phyloP scores from a whole-genome alignment of 2,797 vertebrate species.

The Rhynchotus rufescens region DNA sequence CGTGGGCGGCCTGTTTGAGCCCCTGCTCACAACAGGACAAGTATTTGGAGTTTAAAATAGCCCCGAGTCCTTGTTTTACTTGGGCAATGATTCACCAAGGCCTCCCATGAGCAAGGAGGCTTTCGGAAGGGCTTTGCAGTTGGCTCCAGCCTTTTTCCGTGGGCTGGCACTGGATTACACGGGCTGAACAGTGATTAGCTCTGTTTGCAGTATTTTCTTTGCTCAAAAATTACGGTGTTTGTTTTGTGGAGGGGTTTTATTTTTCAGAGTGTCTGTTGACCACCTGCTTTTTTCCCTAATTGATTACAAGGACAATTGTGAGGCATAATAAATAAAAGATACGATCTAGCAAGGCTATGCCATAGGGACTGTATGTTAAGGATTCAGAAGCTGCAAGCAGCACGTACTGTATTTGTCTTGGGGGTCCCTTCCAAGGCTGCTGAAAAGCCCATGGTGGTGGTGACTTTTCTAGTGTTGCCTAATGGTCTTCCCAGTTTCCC shows the following conservation, averaged over 20 bases:
- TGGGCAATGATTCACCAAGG: constrained; percentile 49
- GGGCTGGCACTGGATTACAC: constrained; percentile 59
- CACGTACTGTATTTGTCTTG: not conserved
- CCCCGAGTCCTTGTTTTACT: constrained; percentile 34
- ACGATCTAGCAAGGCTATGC: constrained; percentile 5
- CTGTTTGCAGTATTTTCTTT: constrained; percentile 59
- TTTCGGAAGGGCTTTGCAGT: constrained; percentile 65
- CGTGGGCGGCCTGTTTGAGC: constrained; percentile 64
- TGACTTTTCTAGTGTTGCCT: not conserved
- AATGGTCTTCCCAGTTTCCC: not conserved
- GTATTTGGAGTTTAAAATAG: constrained; percentile 37
- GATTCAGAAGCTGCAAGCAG: constrained; percentile 64
- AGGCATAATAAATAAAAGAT: constrained; percentile 73
- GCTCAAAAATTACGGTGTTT: constrained; percentile 19
- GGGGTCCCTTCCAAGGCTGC: constrained; percentile 19
- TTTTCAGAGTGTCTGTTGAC: constrained; percentile 57
- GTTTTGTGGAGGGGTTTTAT: constrained; percentile 44
- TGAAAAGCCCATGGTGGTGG: rapidly evolving
- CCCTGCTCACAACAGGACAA: constrained; percentile 12
- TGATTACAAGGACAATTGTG: constrained; percentile 41
- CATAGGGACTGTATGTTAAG: constrained; percentile 38
- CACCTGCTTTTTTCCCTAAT: constrained; percentile 63
- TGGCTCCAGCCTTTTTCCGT: constrained; percentile 67
- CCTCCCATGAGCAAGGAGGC: constrained; percentile 8
- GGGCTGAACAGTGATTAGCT: constrained; percentile 67